Conservation (phyloP, 2,797 vertebrate species). For the Poecilia gillii region DNA sequence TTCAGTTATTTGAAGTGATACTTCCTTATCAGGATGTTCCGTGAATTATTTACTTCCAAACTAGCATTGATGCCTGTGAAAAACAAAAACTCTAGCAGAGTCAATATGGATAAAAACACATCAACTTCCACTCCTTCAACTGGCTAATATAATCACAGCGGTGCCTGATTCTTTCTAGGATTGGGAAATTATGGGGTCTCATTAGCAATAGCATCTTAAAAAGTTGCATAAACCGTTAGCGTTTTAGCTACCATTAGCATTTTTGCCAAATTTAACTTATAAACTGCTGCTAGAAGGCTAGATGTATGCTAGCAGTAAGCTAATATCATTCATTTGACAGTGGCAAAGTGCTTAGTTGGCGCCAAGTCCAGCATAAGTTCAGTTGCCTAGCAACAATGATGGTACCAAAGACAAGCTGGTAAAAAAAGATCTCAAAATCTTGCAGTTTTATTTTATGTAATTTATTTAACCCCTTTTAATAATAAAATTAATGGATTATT, state of each 20-base stretch:
- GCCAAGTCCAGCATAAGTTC: too few relatives aligned
- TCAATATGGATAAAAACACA: background rate
- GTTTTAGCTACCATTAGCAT: too few relatives aligned
- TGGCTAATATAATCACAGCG: background rate
- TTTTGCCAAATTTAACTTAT: background rate
- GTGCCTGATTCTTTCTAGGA: background rate
- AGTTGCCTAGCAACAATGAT: too few relatives aligned
- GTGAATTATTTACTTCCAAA: background rate
- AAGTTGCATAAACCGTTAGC: background rate
- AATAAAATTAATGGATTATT: too few relatives aligned
- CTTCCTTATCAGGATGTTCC: background rate
- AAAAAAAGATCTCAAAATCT: too few relatives aligned
- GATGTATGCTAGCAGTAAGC: too few relatives aligned
- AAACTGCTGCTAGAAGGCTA: background rate
- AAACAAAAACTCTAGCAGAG: background rate
- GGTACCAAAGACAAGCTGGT: too few relatives aligned
- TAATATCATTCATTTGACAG: too few relatives aligned
- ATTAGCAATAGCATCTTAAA: background rate
- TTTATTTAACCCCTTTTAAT: too few relatives aligned
- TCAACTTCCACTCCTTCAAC: background rate
- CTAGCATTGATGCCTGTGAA: background rate
- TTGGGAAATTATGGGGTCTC: background rate
- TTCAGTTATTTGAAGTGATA: background rate
- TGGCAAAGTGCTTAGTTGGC: too few relatives aligned
- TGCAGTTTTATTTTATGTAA: too few relatives aligned